Base-by-base conservation (phyloP, 1,140 invertebrate species). In the Tyrophagus putrescentiae region DNA sequence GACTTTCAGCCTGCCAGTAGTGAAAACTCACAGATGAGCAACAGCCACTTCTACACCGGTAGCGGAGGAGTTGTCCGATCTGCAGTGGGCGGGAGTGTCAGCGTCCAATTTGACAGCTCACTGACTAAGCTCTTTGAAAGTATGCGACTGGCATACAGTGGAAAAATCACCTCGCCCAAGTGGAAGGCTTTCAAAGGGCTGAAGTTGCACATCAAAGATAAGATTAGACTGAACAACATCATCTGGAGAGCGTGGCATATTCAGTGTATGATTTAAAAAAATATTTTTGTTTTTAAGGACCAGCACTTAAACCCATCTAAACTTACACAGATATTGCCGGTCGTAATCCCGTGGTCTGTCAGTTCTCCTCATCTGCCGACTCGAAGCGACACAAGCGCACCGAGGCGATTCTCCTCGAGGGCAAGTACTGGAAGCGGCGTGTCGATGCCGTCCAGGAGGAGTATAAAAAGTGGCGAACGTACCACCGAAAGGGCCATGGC, bases 201-300 rank as follows among this genome's bases (percentile, higher is more conserved):
- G 65, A 84, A 92, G 67, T 75, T 99, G 57, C 80, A 87, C 67
- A 92, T 92, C 83, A 98, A 97, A 72, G 92, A 98, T 76, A 95
- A 98, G 77, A 97, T 99, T 67, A 81, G 95, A 66, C 76, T 99
- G 60, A 99, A 99, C 78, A 99, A 99, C 74, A 90, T 98, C 60
- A 99, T 99, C 68, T 99, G 95, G 95, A 81, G 95, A 71, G 97
- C 94, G 72, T 99, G 95, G 92, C 92, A 97, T 74, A 92, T 98
- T 87, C 95, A 99, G 76, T 99, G 92, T 96, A 78, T 85, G 84
- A 25, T 28, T 64, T 31, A 6, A 18, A 42, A 21, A 54, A 60
- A 7, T 7, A 16, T 62, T 62, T 6, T n/a, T 25, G 4, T 42
- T 41, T 23, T 3, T 62, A 11, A 3, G 21, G 4, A 60, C 21